Conservation (phyloP, 92 coral and sea anemone genomes). For the Parazoanthus atlanticus region DNA sequence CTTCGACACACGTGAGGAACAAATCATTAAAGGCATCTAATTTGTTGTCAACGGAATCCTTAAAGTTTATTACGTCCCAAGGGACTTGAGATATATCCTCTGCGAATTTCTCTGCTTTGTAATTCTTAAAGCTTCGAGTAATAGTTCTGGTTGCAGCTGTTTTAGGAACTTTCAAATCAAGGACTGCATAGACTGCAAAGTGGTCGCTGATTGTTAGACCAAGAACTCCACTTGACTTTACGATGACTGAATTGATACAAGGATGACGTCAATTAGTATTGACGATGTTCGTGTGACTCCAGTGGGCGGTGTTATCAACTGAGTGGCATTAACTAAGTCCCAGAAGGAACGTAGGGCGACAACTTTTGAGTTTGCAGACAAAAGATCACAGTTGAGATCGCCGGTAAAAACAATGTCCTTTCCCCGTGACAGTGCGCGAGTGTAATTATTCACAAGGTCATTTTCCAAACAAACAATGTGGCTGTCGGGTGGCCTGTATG, state of each 20-base stretch:
- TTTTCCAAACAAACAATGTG: too few species aligned
- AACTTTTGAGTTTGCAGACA: too few species aligned
- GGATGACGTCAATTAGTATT: neutral
- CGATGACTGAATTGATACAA: neutral
- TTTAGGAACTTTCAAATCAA: neutral
- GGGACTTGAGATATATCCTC: too few species aligned
- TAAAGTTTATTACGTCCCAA: too few species aligned
- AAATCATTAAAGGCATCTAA: neutral
- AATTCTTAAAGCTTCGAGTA: neutral
- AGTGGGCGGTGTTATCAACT: neutral
- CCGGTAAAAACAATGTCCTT: too few species aligned
- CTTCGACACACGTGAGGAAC: neutral
- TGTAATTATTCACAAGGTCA: too few species aligned
- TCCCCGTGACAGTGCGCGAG: too few species aligned
- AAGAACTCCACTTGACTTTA: neutral
- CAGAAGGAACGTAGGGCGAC: too few species aligned
- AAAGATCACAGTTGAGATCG: too few species aligned
- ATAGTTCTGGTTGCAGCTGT: too few species aligned
- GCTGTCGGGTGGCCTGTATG: too few species aligned
- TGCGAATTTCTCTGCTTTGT: too few species aligned
- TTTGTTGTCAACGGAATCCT: neutral
- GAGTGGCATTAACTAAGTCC: neutral
- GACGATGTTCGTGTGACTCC: neutral
- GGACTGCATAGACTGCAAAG: neutral
- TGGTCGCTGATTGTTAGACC: neutral